Conservation (phyloP, 2,888 invertebrate species). For the Phrixothrix hirtus region DNA sequence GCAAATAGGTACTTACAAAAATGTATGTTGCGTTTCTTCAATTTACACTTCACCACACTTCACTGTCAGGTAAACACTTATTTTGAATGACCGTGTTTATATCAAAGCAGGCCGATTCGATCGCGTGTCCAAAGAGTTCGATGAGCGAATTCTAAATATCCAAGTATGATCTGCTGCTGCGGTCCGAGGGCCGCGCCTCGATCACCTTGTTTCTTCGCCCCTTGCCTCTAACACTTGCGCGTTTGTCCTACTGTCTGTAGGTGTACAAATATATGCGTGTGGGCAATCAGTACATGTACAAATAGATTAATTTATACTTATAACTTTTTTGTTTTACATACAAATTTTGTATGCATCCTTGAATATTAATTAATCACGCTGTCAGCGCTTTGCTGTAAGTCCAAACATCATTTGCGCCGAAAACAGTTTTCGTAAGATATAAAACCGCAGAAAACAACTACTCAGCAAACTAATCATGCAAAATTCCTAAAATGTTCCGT, state of each 20-base stretch:
- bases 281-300: constrained; percentile 11
- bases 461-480: too few relatives aligned
- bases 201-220: constrained; percentile 30
- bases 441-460: too few relatives aligned
- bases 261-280: constrained; percentile 21
- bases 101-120: constrained; percentile 10
- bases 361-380: too few relatives aligned
- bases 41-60: neutral
- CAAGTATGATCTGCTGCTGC: constrained; percentile 10
- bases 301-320: neutral
- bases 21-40: too few relatives aligned
- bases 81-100: constrained; percentile 4
- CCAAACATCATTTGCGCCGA: too few relatives aligned
- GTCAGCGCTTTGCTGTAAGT: too few relatives aligned
- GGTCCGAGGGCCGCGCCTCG: constrained; percentile 25
- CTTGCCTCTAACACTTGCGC: constrained; percentile 24
- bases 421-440: too few relatives aligned
- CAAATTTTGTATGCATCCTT: too few relatives aligned
- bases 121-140: constrained; percentile 23
- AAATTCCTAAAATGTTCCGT: too few relatives aligned
- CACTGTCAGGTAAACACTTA: neutral
- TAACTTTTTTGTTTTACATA: neutral
- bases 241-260: constrained; percentile 20
- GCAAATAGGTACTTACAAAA: too few relatives aligned
- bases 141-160: constrained; percentile 23